Percentiles rank a stretch among this genome's conserved stretches.
These are phyloP conservation scores for Heteractis magnifica DNA, from an alignment of 92 coral and sea anemone genomes.

Conservation along the genomic window DNA sequence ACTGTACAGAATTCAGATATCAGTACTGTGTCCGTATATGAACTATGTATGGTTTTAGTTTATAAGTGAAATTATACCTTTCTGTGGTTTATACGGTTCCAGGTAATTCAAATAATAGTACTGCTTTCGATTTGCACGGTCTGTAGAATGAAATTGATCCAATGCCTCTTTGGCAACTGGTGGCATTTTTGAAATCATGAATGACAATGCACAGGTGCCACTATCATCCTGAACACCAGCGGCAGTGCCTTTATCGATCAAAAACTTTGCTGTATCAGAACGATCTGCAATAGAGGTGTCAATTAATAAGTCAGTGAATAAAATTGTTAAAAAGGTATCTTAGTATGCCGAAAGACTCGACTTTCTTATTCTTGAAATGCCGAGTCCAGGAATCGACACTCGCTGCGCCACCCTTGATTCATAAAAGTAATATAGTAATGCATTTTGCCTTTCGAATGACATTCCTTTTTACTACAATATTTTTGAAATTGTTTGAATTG, in stretches of 20 bases:
- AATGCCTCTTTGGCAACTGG: constrained; percentile 97
- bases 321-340: too few relatives aligned
- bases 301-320: neutral
- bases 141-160: constrained; percentile 95
- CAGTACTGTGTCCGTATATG: too few relatives aligned
- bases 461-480: too few relatives aligned
- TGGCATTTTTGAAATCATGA: constrained; percentile 98
- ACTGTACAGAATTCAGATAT: too few relatives aligned
- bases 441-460: too few relatives aligned
- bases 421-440: too few relatives aligned
- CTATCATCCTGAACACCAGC: constrained; percentile 84
- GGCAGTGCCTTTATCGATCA: constrained; percentile 69
- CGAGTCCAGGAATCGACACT: too few relatives aligned
- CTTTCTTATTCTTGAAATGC: too few relatives aligned
- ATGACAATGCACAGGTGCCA: constrained; percentile 80
- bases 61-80: constrained; percentile 11
- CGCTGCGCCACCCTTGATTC: too few relatives aligned
- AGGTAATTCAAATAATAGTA: constrained; percentile 86
- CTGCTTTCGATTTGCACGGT: constrained; percentile 92
- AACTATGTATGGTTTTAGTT: neutral
- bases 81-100: constrained; percentile 59
- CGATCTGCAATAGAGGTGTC: constrained; percentile 59
- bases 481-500: too few relatives aligned
- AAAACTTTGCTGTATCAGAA: constrained; percentile 90
- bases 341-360: too few relatives aligned